Conservation (phyloP, 2,888 invertebrate genomes). For the Ecliptopera silaceata region DNA sequence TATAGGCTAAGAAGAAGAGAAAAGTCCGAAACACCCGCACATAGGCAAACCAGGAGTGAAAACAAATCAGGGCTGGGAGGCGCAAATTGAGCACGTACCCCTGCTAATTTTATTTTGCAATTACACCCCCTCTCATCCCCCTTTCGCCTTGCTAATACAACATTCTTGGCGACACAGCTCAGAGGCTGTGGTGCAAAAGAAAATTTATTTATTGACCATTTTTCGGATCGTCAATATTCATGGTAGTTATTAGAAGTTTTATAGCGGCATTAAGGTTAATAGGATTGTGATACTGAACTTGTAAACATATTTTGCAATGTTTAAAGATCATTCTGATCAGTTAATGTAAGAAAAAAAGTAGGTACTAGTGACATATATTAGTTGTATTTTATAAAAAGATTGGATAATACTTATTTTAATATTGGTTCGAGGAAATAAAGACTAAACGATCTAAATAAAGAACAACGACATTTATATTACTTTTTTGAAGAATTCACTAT, state of each 20-base stretch:
- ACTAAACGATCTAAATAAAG: too few relatives aligned
- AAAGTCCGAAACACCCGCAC: slow-evolving; percentile 51
- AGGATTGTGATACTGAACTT: not conserved
- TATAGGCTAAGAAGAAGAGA: slow-evolving; percentile 75
- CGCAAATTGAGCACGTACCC: slow-evolving; percentile 83
- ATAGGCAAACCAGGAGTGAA: slow-evolving; percentile 66
- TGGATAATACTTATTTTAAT: too few relatives aligned
- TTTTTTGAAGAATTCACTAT: too few relatives aligned
- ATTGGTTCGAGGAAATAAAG: too few relatives aligned
- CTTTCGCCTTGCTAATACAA: slow-evolving; percentile 67
- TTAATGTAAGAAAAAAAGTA: too few relatives aligned
- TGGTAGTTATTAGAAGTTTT: slow-evolving; percentile 15
- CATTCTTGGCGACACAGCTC: slow-evolving; percentile 76
- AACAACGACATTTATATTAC: too few relatives aligned
- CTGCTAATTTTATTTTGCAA: slow-evolving; percentile 84
- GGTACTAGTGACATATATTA: too few relatives aligned
- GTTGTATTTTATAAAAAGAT: too few relatives aligned
- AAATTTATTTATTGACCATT: slow-evolving; percentile 39
- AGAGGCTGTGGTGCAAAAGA: slow-evolving; percentile 48
- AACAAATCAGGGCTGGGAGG: slow-evolving; percentile 82
- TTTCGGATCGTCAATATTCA: slow-evolving; percentile 26
- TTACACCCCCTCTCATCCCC: slow-evolving; percentile 67
- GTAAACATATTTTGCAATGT: not conserved
- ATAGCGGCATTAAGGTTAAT: slow-evolving; percentile 7
- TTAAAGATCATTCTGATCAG: not conserved